A percentile compares a stretch with the other conserved stretches of the same genome.
phyloP scores from a whole-genome alignment of 2,797 vertebrate species.

The Moxostoma hubbsi region DNA sequence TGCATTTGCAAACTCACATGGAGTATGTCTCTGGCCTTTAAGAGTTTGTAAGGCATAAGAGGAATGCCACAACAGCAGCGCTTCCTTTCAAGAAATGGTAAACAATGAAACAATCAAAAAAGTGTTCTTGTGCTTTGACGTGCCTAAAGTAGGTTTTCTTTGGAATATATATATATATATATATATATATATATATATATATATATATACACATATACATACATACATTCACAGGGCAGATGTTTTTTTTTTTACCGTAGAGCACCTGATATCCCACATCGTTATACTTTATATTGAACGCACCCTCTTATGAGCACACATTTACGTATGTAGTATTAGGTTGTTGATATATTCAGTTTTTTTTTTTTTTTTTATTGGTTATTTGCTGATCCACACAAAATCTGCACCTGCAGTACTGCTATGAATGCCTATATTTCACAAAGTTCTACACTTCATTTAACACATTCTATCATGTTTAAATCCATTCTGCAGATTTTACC shows the following conservation, averaged over 20 bases:
- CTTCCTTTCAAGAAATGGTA: slow-evolving; percentile 29
- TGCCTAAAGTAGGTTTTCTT: slow-evolving; percentile 45
- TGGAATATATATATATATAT: slow-evolving; percentile 5
- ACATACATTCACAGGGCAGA: no score
- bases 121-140: slow-evolving; percentile 59
- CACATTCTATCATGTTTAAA: background rate
- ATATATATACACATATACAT: no score
- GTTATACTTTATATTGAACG: background rate
- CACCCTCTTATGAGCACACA: no score
- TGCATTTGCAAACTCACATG: background rate
- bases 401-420: background rate
- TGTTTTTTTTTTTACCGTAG: background rate
- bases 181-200: no score
- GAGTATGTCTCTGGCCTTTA: background rate
- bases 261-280: slow-evolving; percentile 5
- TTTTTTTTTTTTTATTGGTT: background rate
- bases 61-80: slow-evolving; percentile 5
- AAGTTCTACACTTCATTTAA: background rate
- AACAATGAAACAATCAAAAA: slow-evolving; percentile 70
- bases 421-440: no score
- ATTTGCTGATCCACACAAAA: background rate
- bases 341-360: background rate
- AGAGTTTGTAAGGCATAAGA: background rate
- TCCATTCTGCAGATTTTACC: no score
- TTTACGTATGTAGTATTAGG: background rate